Base-by-base conservation (phyloP, 2,113 vertebrate genomes). In the Tetraodon nigroviridis region DNA sequence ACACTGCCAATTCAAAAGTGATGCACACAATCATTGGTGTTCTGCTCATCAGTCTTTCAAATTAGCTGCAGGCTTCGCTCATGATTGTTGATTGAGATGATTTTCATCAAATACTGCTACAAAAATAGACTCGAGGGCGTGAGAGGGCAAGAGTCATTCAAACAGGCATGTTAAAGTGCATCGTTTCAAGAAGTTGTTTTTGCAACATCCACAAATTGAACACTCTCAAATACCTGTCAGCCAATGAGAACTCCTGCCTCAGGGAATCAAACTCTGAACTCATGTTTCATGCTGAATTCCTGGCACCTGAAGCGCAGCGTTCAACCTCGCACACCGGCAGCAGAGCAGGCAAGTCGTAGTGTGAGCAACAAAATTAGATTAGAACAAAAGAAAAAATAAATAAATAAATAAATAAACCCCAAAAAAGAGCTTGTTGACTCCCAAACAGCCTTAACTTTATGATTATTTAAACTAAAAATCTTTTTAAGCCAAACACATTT, bases 161-260 rank as follows among this genome's bases (percentile, higher is more conserved):
- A 64, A 68, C 64, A 71, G 80, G 69, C 11, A 21, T 67, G 72
- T 78, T 78, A 73, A 78, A 78, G 69, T 55, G 17, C 60, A 66
- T 55, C 53, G 73, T 81, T 81, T 79, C 80, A 75, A 80, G 71
- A 80, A 84, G 79, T 83, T 84, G 76, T 83, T 37, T 75, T 87
- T 77, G 71, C 80, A 84, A 83, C 76, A 76, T 75, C 55, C 75
- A 75, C 80, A 83, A 87, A 86, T 84, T 83, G 75, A 84, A 74
- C 58, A 73, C 86, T 83, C 86, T 87, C 80, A 86, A 84, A 84
- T 76, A 80, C 61, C 82, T 83, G 83, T 80, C 84, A 87, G 76
- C 44, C 18, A 74, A 75, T 81, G 61, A 76, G 61, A 84, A 75
- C 74, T 75, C 75, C 72, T 68, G 82, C 86, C 86, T 84, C 22